Conservation (phyloP, 37 sponge, comb jelly and placozoan genomes). For the Hormiphora californensis region DNA sequence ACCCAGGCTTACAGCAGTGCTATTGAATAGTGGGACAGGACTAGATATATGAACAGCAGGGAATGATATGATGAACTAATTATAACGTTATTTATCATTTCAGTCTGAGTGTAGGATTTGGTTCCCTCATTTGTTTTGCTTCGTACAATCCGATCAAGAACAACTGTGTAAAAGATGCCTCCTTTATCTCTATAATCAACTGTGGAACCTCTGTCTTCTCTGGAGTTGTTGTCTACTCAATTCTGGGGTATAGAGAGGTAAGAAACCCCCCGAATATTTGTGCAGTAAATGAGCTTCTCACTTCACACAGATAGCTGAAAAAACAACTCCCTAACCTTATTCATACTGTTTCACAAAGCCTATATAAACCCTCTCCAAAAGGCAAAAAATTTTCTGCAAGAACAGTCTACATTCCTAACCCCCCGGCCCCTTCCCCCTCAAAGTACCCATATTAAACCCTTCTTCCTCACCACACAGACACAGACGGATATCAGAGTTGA, state of each 20-base stretch:
- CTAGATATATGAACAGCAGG: too few species aligned
- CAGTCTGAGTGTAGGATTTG: constrained; percentile 21
- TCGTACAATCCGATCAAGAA: constrained; percentile 32
- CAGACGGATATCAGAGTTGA: background rate
- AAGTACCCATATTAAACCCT: too few species aligned
- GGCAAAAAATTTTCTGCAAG: too few species aligned
- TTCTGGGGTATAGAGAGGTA: constrained; percentile 30
- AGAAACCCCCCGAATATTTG: background rate
- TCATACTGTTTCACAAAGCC: too few species aligned
- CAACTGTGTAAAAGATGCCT: constrained; percentile 17
- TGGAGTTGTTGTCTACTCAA: constrained; percentile 17
- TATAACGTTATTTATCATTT: too few species aligned
- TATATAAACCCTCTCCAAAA: too few species aligned
- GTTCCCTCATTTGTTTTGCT: constrained; percentile 15
- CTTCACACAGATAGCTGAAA: background rate
- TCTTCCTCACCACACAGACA: background rate
- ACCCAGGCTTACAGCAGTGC: background rate
- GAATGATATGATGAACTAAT: too few species aligned
- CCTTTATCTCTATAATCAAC: background rate
- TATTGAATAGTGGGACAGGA: too few species aligned
- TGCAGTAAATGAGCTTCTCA: background rate
- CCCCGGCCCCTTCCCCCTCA: too few species aligned
- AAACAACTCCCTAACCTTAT: too few species aligned
- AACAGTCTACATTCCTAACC: too few species aligned
- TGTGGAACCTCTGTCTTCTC: constrained; percentile 38